phyloP scores from a whole-genome alignment of 2,113 vertebrate genomes.

The Catharus minimus region DNA sequence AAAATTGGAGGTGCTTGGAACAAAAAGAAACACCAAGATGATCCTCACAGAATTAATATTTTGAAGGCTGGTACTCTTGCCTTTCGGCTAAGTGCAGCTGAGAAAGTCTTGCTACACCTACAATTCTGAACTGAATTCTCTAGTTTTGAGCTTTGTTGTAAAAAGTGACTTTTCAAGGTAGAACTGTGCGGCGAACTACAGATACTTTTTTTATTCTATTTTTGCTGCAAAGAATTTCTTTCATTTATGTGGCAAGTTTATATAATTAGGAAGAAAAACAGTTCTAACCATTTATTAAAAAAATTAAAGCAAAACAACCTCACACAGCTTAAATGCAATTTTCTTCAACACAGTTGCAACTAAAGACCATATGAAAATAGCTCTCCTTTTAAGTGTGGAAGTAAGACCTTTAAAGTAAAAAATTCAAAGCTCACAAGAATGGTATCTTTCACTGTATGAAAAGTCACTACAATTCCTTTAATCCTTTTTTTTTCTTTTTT shows the following conservation, averaged over 20 bases:
- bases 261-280: not conserved
- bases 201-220: not conserved
- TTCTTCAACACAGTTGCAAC: not conserved
- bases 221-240: not conserved
- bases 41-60: not conserved
- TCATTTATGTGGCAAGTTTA: not conserved
- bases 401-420: not conserved
- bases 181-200: not conserved
- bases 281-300: not conserved
- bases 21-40: not conserved
- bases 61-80: not conserved
- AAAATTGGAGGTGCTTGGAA: not conserved
- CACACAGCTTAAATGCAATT: not conserved
- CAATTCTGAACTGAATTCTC: not conserved
- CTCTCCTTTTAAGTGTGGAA: not conserved
- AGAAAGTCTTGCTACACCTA: not conserved
- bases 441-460: not conserved
- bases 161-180: not conserved
- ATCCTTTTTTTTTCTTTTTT: too few species aligned
- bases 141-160: not conserved
- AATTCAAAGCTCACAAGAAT: not conserved
- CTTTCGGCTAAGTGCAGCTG: not conserved
- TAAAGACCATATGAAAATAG: not conserved
- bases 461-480: not conserved
- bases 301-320: not conserved